phyloP scores from a whole-genome alignment of 2,888 invertebrate genomes.

The Ormyrus pomaceus region DNA sequence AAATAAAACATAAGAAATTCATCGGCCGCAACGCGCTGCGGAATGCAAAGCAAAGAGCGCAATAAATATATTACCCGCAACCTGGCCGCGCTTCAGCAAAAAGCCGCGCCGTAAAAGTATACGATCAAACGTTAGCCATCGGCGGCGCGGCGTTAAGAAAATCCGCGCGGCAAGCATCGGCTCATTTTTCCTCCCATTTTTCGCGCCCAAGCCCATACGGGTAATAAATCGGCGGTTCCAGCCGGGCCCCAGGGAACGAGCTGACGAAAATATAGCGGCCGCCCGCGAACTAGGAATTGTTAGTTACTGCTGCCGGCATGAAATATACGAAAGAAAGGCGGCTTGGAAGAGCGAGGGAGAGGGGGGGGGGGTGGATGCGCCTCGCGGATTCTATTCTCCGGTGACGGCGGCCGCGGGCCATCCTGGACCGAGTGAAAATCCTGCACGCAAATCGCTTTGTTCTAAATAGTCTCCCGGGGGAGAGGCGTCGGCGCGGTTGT shows the following conservation, averaged over 20 bases:
- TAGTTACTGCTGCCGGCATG: conserved; percentile 70
- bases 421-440: conserved; percentile 57
- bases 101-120: background rate
- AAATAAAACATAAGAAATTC: no score
- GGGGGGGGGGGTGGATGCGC: conserved; percentile 58
- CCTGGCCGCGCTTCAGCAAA: background rate
- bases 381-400: conserved; percentile 60
- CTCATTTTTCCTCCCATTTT: background rate
- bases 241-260: conserved; percentile 68
- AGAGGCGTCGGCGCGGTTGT: background rate
- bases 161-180: background rate
- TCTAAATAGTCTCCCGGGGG: conserved; percentile 28
- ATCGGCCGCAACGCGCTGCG: no score
- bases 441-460: conserved; percentile 43
- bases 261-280: conserved; percentile 73
- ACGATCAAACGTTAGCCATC: conserved; percentile 2
- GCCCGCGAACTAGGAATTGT: conserved; percentile 73
- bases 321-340: conserved; percentile 68
- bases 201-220: conserved; percentile 2
- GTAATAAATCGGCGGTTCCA: conserved; percentile 71
- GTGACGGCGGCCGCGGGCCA: conserved; percentile 29
- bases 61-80: no score
- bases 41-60: no score
- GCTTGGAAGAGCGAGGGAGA: conserved; percentile 28
- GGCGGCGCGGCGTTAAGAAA: background rate